Conservation (phyloP, 1,140 invertebrate species). For the Stenopsyche tienmushanensis region DNA sequence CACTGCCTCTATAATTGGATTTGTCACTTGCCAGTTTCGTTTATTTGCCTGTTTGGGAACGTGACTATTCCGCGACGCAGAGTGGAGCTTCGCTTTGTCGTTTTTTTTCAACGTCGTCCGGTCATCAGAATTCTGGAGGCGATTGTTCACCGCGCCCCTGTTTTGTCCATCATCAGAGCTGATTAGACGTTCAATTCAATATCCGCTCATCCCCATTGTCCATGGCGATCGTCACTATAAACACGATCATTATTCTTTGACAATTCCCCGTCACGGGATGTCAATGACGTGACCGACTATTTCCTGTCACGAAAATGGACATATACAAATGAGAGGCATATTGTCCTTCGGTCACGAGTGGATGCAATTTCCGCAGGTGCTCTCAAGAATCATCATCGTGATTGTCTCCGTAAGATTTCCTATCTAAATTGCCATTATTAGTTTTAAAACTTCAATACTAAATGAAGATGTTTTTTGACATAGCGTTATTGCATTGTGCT, state of each 20-base stretch:
- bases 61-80: background rate
- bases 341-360: too few relatives aligned
- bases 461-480: too few relatives aligned
- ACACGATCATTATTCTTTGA: background rate
- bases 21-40: background rate
- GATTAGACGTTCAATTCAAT: background rate
- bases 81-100: background rate
- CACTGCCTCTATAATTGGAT: background rate
- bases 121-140: background rate
- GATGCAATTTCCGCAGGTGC: too few relatives aligned
- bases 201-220: slow-evolving; percentile 7
- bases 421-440: too few relatives aligned
- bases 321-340: too few relatives aligned
- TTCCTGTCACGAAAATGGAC: background rate
- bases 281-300: background rate
- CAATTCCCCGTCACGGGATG: slow-evolving; percentile 4
- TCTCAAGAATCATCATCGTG: too few relatives aligned
- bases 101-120: background rate
- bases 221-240: background rate
- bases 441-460: too few relatives aligned
- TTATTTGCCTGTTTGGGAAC: background rate
- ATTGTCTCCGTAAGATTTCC: too few relatives aligned
- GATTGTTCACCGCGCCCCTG: background rate
- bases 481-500: too few relatives aligned
- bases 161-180: background rate